Percentiles rank a stretch among this genome's conserved stretches.
Conservation (phyloP, 53 echinoderm and acorn worm species). For the Arbacia lixula region DNA sequence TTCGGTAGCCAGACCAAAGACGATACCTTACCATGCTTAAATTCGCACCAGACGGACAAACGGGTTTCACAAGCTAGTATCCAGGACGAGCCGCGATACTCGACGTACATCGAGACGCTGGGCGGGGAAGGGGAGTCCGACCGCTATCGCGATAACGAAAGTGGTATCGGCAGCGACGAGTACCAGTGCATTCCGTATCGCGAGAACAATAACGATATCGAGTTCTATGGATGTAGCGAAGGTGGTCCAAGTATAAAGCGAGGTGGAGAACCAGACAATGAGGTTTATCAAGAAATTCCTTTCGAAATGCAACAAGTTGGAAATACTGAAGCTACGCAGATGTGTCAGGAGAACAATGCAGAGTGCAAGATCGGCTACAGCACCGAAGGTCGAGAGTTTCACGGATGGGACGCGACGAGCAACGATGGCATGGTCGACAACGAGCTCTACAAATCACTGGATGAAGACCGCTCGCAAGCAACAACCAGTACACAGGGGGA, state of each 20-base stretch:
- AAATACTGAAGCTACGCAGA: too few species aligned
- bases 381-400: too few species aligned
- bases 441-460: neutral
- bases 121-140: neutral
- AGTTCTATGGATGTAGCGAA: neutral
- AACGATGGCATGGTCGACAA: neutral
- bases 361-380: too few species aligned
- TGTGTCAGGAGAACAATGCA: too few species aligned
- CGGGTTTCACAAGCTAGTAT: neutral
- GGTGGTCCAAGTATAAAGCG: neutral
- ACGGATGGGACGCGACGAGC: neutral
- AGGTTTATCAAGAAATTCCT: slow-evolving; percentile 25
- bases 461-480: neutral
- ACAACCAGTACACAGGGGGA: too few species aligned
- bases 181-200: slow-evolving; percentile 13
- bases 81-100: slow-evolving; percentile 26
- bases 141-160: neutral
- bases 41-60: too few species aligned
- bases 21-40: neutral
- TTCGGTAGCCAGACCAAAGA: neutral
- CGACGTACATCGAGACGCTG: slow-evolving; percentile 18
- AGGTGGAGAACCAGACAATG: slow-evolving; percentile 2
- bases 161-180: slow-evolving; percentile 18
- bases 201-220: slow-evolving; percentile 7
- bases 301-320: too few species aligned